Conservation (phyloP, 2,113 vertebrate species). For the Columba janthina region DNA sequence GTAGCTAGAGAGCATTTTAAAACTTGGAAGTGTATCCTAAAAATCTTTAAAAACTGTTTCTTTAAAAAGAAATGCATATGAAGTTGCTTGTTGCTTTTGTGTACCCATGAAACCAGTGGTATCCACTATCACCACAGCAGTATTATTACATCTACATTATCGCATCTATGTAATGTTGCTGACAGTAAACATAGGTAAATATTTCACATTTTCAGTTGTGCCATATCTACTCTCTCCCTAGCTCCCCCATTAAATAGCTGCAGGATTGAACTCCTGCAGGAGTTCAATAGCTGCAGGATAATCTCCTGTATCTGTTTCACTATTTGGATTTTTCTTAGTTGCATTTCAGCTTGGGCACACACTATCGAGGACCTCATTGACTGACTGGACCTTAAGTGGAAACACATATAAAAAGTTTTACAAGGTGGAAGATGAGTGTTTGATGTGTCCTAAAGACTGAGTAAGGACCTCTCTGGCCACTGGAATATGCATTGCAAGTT, state of each 20-base stretch:
- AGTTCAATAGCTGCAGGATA: too few species aligned
- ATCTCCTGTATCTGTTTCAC: background rate
- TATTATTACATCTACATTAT: background rate
- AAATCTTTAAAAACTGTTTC: background rate
- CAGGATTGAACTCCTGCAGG: too few species aligned
- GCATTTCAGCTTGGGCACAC: background rate
- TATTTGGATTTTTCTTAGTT: background rate
- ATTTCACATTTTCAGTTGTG: background rate
- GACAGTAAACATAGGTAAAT: background rate
- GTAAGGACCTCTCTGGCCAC: background rate
- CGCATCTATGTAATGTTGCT: background rate
- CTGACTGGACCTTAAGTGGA: background rate
- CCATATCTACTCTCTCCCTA: background rate
- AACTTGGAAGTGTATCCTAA: background rate
- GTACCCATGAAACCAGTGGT: background rate
- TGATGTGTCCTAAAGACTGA: background rate
- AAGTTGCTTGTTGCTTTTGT: background rate
- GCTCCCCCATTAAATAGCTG: background rate
- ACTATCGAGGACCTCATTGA: background rate
- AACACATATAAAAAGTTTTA: background rate
- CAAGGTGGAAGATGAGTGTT: background rate
- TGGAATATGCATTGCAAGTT: background rate
- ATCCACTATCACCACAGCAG: background rate
- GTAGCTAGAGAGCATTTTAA: background rate
- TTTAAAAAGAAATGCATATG: background rate